Evolutionary conservation across 2,888 invertebrate species (phyloP), one percentile per base, ranked within the genome.

Genomic region (Drosophila colorata): DNA sequence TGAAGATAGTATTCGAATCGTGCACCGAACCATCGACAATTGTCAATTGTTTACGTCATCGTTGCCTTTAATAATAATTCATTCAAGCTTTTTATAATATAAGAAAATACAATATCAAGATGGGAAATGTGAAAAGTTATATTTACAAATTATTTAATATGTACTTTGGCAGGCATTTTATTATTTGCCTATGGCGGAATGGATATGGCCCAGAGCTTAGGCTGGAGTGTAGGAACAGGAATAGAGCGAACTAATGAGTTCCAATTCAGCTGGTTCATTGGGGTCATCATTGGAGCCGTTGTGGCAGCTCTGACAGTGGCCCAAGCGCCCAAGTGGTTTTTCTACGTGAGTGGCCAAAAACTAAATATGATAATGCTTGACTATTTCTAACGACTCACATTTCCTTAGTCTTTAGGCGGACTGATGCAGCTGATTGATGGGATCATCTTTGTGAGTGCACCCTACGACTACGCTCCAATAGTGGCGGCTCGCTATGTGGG

Each of bases 181-280:
- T 35, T 89, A 4, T 80, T 90, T 14, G 56, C 70, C 0, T 79
- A 82, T 48, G 88, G 78, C 13, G 89, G 89, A 16, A 84, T 90
- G 89, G 82, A 87, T 35, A 56, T 90, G 67, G 90, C 89, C 6
- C 78, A 80, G 44, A 69, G 89, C 0, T 51, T 90, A 2, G 87
- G 89, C 40, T 90, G 89, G 88, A 76, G 74, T 51, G 0, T 44
- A 0, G 4, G 2, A 4, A 16, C 66, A 0, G 35, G 18, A 0
- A 7, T 52, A 0, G 0, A 1, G 1, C 23, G 4, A 1, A 68
- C 78, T 4, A 0, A 33, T 4, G 79, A 90, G 55, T 82, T 85
- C 41, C 63, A 76, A 13, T 84, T 69, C 46, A 86, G 84, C 53
- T 91, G 91, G 90, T 90, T 90, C 23, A 74, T 91, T 38, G 91